Conservation (phyloP, 2,888 invertebrate species). For the Orchestes rusci region DNA sequence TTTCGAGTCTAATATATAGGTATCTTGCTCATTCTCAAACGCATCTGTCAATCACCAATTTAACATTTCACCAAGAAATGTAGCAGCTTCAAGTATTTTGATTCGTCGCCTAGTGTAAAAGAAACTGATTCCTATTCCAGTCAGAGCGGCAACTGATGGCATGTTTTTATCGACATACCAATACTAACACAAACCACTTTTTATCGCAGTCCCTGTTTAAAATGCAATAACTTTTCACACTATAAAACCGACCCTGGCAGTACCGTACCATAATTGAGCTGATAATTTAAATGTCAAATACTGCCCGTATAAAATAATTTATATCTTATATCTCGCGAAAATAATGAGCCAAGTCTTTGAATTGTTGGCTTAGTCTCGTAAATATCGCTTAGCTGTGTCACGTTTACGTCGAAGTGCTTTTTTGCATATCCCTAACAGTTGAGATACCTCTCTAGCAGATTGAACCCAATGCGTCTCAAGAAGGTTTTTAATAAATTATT, state of each 20-base stretch:
- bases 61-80: too few species aligned
- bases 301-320: constrained; percentile 25
- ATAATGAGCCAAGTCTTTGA: constrained; percentile 20
- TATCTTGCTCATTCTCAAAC: too few species aligned
- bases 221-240: constrained; percentile 20
- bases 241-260: constrained; percentile 17
- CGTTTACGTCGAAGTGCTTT: constrained; percentile 15
- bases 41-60: too few species aligned
- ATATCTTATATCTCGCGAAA: constrained; percentile 21
- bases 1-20: too few species aligned
- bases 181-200: constrained; percentile 17
- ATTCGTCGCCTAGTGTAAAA: too few species aligned
- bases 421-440: constrained; percentile 11
- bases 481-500: too few species aligned
- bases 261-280: constrained; percentile 23
- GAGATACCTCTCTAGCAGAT: too few species aligned
- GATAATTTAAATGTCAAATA: constrained; percentile 27
- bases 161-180: constrained; percentile 18
- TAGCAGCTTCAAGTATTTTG: too few species aligned
- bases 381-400: constrained; percentile 20
- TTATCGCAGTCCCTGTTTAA: constrained; percentile 17
- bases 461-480: too few species aligned
- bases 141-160: neutral
- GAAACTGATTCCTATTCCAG: constrained; percentile 8
- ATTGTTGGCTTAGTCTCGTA: constrained; percentile 18